Base-by-base conservation (phyloP, 2,888 invertebrate species). In the Brenthis ino region DNA sequence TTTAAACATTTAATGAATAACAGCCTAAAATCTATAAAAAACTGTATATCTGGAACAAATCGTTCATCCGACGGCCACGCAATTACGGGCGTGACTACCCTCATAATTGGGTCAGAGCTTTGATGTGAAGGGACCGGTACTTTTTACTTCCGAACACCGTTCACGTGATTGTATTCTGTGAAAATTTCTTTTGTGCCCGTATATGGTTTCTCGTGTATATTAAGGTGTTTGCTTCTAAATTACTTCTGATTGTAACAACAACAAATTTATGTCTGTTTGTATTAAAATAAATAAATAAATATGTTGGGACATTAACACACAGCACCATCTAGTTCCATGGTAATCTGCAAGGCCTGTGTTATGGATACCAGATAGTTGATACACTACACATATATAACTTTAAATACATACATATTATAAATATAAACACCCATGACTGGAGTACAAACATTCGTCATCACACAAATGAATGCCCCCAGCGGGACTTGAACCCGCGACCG, bases 81-180 rank as follows among this genome's bases (percentile, higher is more conserved):
- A 71, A 71, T 71, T 68, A 71, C 71, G 68, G 61, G 61, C 67
- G 61, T 63, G 67, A 56, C 65, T 61, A 57, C 68, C 65, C 63
- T 37, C 54, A 63, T 65, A 71, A 65, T 63, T 68, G 68, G 68
- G 71, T 71, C 71, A 65, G 53, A 65, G 51, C 69, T 69, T 69
- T 68, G 61, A 57, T 65, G 68, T 71, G 48, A 68, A 60, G 65
- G 61, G 61, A 60, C 57, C 56, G 28, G 51, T 47, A 66, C 69
- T 47, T 63, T 64, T 67, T 67, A 61, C 61, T 61, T 66, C 37
- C 64, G 48, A 65, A 65, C 66, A 61, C 56, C 47, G 57, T 63
- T 69, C 28, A 51, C 65, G 20, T 55, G 56, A 66, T 69, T 69
- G 61, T 65, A 20, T 53, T 69, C 65, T 56, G 65, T 55, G 55